These are phyloP conservation scores for Ypsolopha scabrella DNA, from an alignment of 2,888 invertebrate genomes.

Conservation along the genomic window DNA sequence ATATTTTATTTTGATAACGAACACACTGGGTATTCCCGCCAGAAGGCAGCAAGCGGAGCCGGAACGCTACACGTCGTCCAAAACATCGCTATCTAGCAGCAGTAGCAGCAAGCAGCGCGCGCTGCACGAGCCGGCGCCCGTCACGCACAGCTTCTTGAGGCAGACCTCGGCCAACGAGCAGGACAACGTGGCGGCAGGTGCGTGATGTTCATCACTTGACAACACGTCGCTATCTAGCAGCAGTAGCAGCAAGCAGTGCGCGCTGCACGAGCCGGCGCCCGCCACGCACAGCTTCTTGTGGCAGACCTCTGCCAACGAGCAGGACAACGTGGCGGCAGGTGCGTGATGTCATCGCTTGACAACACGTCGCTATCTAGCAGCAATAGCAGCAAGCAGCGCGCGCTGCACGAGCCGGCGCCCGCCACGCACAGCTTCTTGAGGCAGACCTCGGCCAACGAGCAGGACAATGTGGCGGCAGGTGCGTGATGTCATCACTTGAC, in stretches of 20 bases:
- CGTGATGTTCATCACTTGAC: too few relatives aligned
- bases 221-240: too few relatives aligned
- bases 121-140: constrained; percentile 31
- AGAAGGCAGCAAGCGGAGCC: constrained; percentile 64
- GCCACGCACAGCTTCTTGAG: constrained; percentile 45
- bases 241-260: constrained; percentile 7
- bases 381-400: constrained; percentile 7
- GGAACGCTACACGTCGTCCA: constrained; percentile 52
- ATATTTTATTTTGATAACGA: not conserved
- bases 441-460: constrained; percentile 51
- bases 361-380: too few relatives aligned
- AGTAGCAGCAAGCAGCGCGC: constrained; percentile 34
- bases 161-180: constrained; percentile 54
- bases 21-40: not conserved
- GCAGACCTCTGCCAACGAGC: constrained; percentile 51
- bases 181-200: constrained; percentile 54
- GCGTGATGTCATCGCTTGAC: not conserved
- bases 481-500: not conserved
- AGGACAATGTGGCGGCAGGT: constrained; percentile 56
- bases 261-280: constrained; percentile 30
- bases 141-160: constrained; percentile 44
- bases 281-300: constrained; percentile 45
- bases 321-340: constrained; percentile 56
- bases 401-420: constrained; percentile 31
- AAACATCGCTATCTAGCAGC: constrained; percentile 48